Evolutionary conservation across 2,113 vertebrate genomes (phyloP).

Genomic region (Mixornis gularis): DNA sequence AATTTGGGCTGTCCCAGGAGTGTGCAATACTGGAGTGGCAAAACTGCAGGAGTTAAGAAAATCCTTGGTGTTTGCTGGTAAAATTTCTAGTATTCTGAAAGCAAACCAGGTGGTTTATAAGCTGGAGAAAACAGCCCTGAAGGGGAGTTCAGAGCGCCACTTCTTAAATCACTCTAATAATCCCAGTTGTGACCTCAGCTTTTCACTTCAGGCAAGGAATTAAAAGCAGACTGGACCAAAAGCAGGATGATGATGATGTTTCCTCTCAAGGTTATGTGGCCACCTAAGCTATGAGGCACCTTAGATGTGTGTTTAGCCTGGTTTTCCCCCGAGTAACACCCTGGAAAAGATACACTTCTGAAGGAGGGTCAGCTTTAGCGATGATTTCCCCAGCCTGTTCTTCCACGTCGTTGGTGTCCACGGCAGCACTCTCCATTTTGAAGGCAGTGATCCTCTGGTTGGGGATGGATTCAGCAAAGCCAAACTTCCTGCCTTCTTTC

Average conservation of each 20-base stretch:
- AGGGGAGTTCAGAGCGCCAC: not conserved
- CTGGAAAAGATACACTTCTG: constrained; percentile 77
- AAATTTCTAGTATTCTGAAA: not conserved
- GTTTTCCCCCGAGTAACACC: not conserved
- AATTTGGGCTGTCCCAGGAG: constrained; percentile 86
- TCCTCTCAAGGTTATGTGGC: not conserved
- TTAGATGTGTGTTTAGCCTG: not conserved
- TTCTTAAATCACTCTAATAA: not conserved
- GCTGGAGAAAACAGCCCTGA: not conserved
- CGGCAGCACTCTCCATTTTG: constrained; percentile 77
- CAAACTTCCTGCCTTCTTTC: constrained; percentile 89
- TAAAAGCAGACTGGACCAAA: not conserved
- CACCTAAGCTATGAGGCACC: not conserved
- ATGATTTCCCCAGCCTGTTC: constrained; percentile 81
- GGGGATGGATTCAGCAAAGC: constrained; percentile 90
- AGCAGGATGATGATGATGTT: accelerated
- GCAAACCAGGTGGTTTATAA: not conserved
- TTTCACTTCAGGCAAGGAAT: not conserved
- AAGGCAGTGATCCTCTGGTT: constrained; percentile 87
- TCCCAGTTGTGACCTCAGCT: not conserved
- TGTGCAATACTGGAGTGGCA: constrained; percentile 76
- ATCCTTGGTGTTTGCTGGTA: not conserved
- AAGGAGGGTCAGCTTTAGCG: constrained; percentile 71
- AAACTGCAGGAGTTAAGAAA: constrained; percentile 78
- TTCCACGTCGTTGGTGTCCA: constrained; percentile 76